Conservation (phyloP, 2,113 vertebrate genomes). For the Prionailurus viverrinus region DNA sequence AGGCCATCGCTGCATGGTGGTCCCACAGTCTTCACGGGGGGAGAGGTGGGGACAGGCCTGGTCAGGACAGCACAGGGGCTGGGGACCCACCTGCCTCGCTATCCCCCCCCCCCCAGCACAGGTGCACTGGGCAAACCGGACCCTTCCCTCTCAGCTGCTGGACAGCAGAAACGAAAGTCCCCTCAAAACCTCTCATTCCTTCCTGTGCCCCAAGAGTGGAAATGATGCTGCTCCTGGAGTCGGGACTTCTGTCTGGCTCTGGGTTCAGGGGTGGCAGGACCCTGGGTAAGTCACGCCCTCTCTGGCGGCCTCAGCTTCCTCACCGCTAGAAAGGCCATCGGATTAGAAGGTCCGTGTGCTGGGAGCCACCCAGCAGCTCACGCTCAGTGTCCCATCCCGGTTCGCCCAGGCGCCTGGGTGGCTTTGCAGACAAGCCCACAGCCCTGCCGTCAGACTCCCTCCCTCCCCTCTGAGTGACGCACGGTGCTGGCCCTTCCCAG, state of each 20-base stretch:
- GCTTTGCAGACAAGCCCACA: not conserved
- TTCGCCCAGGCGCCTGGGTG: not conserved
- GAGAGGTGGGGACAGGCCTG: not conserved
- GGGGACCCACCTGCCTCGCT: not conserved
- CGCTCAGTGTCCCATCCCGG: not conserved
- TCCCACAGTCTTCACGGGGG: fast-evolving
- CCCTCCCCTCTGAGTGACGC: not conserved
- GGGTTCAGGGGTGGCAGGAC: fast-evolving
- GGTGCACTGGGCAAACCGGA: not conserved
- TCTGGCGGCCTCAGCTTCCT: not conserved
- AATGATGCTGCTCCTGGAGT: not conserved
- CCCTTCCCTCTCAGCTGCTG: not conserved
- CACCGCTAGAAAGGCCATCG: not conserved
- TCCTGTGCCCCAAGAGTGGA: too few species aligned
- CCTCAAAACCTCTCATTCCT: not conserved
- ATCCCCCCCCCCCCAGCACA: fast-evolving
- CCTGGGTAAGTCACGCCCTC: not conserved
- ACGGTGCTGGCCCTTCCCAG: not conserved
- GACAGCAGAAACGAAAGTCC: not conserved
- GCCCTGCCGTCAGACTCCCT: not conserved
- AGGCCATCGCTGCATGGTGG: not conserved
- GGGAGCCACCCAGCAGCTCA: not conserved
- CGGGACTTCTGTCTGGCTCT: fast-evolving
- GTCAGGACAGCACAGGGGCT: not conserved
- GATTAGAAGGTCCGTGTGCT: not conserved